Percentiles rank a stretch among this genome's conserved stretches.
Conservation (phyloP, 2,113 vertebrate species). For the Cinclus mexicanus region DNA sequence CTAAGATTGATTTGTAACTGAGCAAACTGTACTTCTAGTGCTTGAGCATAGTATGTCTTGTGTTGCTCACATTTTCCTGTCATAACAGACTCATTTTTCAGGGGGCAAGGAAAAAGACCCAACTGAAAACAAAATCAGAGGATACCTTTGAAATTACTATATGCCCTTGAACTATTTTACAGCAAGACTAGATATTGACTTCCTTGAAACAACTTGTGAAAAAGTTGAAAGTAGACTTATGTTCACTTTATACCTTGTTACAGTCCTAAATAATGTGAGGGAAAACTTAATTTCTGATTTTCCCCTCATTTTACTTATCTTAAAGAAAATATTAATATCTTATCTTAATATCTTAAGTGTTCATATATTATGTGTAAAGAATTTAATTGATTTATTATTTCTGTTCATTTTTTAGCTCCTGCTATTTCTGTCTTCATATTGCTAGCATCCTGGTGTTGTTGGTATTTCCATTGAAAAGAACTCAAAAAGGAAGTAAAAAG, state of each 20-base stretch:
- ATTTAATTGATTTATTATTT: background rate
- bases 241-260: background rate
- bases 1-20: background rate
- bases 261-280: background rate
- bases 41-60: background rate
- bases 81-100: background rate
- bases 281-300: background rate
- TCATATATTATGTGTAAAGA: background rate
- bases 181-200: background rate
- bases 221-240: background rate
- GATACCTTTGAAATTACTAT: background rate
- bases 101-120: background rate
- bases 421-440: conserved; percentile 91
- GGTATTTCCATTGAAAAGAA: conserved; percentile 83
- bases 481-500: conserved; percentile 75
- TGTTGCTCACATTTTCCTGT: background rate
- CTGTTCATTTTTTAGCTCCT: conserved; percentile 79
- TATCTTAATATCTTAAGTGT: background rate
- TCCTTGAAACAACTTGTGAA: background rate
- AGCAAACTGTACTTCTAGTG: background rate
- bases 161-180: background rate
- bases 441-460: conserved; percentile 83
- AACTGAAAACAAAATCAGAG: background rate
- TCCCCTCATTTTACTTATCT: background rate
- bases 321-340: background rate